Base-by-base conservation (phyloP, 1,140 invertebrate genomes). In the Drosophila pruinosa region DNA sequence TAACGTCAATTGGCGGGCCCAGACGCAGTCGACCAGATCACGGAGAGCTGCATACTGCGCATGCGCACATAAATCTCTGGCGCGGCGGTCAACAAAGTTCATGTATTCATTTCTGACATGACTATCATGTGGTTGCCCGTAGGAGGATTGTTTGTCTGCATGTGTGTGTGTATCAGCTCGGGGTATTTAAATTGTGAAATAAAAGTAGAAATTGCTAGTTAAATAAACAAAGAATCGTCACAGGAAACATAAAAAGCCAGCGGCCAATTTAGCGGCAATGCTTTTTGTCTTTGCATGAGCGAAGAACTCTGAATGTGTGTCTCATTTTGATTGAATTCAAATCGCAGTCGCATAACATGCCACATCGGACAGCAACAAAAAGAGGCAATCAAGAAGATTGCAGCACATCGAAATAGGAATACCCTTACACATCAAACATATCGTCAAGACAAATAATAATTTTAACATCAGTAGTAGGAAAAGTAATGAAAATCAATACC, bases 271-370 rank as follows among this genome's bases (percentile, higher is more conserved):
- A 88, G 76, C 74, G 63, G 70, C 74, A 81, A 74, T 74, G 47
- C 68, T 71, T 72, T 76, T 69, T 69, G 45, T 65, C 62, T 58
- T 22, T 0, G 7, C 47, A 43, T 31, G 8, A 43, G 54, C 15
- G 8, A 24, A 8, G 4, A 10, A 7, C 22, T 58, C 5, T 36
- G 26, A 41, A 6, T 54, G 72, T 59, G 53, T 73, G 70, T 17
- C 75, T 85, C 75, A 64, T 78, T 85, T 90, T 90, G 89, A 90
- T 90, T 90, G 89, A 90, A 90, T 90, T 90, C 89, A 90, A 90
- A 90, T 90, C 88, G 75, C 83, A 81, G 52, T 56, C 75, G 54
- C 67, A 65, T 47, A 63, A 67, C 71, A 75, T 63, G 61, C 73
- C 61, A 67, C 73, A 62, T 50, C 31, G 26, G 56, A 63, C 59